phyloP scores from a whole-genome alignment of 2,797 vertebrate genomes.

The Chromis chromis region DNA sequence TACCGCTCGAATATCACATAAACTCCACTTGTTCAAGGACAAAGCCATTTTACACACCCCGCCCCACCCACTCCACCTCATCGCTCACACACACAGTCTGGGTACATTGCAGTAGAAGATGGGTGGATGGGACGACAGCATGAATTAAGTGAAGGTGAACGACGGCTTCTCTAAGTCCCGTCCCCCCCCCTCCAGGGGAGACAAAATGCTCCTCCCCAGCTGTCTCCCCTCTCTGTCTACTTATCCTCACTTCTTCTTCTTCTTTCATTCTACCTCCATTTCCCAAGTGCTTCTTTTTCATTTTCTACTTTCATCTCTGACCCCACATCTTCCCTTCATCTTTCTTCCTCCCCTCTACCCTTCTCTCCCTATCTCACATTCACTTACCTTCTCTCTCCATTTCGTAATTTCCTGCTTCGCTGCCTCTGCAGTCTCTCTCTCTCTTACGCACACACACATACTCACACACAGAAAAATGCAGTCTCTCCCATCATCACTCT shows the following conservation, averaged over 20 bases:
- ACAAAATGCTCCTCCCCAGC: conserved; percentile 65
- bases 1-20: conserved; percentile 48
- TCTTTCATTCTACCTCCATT: conserved; percentile 55
- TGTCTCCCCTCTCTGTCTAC: conserved; percentile 62
- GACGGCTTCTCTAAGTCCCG: conserved; percentile 82
- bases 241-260: conserved; percentile 57
- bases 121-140: conserved; percentile 72
- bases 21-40: conserved; percentile 65
- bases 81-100: conserved; percentile 39
- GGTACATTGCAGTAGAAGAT: conserved; percentile 56
- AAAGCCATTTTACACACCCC: conserved; percentile 43
- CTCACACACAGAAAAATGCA: conserved; percentile 53
- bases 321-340: conserved; percentile 60
- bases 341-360: conserved; percentile 30
- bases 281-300: conserved; percentile 59
- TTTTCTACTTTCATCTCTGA: conserved; percentile 62
- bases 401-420: conserved; percentile 84
- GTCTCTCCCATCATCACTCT: conserved; percentile 57
- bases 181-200: conserved; percentile 64
- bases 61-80: conserved; percentile 31
- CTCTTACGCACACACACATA: conserved; percentile 43
- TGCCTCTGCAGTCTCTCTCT: conserved; percentile 76
- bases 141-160: conserved; percentile 88
- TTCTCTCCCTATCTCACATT: conserved; percentile 65
- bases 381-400: conserved; percentile 77